Evolutionary conservation across 2,888 invertebrate genomes (phyloP), one percentile per base, ranked within the genome.

Genomic region (Apamea anceps): DNA sequence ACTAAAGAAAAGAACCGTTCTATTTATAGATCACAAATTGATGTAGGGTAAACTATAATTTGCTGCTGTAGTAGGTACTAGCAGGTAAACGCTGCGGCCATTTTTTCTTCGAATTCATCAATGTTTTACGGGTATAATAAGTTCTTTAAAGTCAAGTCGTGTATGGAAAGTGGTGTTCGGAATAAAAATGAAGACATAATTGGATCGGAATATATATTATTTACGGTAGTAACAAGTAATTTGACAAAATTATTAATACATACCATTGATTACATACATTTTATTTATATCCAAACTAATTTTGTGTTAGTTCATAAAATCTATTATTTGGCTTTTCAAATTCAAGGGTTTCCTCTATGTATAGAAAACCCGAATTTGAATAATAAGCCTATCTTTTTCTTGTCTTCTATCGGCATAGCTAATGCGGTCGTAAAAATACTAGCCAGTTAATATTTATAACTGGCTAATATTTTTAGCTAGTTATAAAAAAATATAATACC

Each of bases 81-180:
- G 21, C 57, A 21, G 54, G 25, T 85, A 81, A 85, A 73, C 57
- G 70, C 28, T 85, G 82, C 85, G 63, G 85, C 7, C 12, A 37
- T 62, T 85, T 81, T 78, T 85, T 85, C 85, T 75, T 76, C 25
- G 85, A 82, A 85, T 63, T 10, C 85, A 72, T 85, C 1, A 71
- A 78, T 81, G 2, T 77, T 85, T 73, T 66, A 81, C 68, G n/a
- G 7, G 15, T 51, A 70, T 48, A 48, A 66, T 25, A 45, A 15
- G 51, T 75, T 54, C 21, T 71, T 73, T 70, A 32, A 78, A 72
- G 2, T 18, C 57, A 42, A 60, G 37, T 60, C 15, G 32, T 72
- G 8, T 48, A 8, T 7, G 63, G 12, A 32, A 12, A 51, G 7
- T 63, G 25, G n/a, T 60, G 0, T 51, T 67, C 1, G 7, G 5